Percentiles rank a stretch among this genome's conserved stretches.
phyloP scores from a whole-genome alignment of 2,888 invertebrate genomes.

The Lydus trimaculatus region DNA sequence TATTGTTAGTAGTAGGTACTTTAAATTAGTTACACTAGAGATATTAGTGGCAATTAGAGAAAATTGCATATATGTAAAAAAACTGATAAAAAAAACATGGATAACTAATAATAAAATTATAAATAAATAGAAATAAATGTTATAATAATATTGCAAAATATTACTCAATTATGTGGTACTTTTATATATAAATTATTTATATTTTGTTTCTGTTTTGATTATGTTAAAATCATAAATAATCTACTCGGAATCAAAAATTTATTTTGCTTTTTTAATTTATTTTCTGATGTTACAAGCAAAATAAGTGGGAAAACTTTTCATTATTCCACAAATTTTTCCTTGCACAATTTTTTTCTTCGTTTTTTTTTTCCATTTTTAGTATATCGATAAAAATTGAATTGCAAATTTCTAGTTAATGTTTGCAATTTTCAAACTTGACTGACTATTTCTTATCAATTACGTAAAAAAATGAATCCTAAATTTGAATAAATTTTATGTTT shows the following conservation, averaged over 20 bases:
- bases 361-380: too few relatives aligned
- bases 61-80: not conserved
- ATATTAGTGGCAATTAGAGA: not conserved
- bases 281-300: too few relatives aligned
- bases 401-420: not conserved
- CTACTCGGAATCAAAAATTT: too few relatives aligned
- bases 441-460: not conserved
- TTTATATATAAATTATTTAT: too few relatives aligned
- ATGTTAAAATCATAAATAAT: too few relatives aligned
- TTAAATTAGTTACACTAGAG: not conserved
- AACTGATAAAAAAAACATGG: not conserved
- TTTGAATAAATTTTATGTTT: too few relatives aligned
- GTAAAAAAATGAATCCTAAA: too few relatives aligned
- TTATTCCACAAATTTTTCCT: too few relatives aligned
- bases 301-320: too few relatives aligned
- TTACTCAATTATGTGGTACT: not conserved
- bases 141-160: not conserved
- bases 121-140: not conserved
- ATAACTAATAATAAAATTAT: not conserved
- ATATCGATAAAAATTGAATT: not conserved
- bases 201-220: too few relatives aligned
- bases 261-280: too few relatives aligned
- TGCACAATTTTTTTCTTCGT: not conserved
- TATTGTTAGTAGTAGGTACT: too few relatives aligned
- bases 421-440: not conserved